These are phyloP conservation scores for Exocentrus adspersus DNA, from an alignment of 2,888 invertebrate species.

Conservation along the genomic window DNA sequence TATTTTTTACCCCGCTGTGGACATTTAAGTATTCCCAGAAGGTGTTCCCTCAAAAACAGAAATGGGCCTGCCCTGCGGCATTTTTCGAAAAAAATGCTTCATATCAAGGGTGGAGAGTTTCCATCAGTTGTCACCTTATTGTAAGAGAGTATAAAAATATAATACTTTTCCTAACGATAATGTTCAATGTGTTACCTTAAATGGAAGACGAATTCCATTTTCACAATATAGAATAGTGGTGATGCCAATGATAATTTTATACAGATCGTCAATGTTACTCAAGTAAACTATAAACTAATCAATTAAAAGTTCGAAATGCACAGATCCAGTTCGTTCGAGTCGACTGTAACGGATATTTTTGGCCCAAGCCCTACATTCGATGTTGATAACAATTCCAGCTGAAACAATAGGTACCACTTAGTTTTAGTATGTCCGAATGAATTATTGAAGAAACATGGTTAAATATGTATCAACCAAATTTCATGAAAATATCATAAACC, in stretches of 20 bases:
- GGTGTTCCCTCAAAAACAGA: too few species aligned
- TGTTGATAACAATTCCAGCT: constrained; percentile 73
- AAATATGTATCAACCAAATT: not conserved
- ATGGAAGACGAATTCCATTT: constrained; percentile 4
- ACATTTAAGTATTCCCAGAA: too few species aligned
- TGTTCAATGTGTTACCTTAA: not conserved
- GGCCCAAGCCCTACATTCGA: constrained; percentile 91
- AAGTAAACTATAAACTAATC: constrained; percentile 63
- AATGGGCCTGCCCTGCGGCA: too few species aligned
- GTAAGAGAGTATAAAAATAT: constrained; percentile 3
- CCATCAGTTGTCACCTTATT: too few species aligned
- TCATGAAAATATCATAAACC: too few species aligned
- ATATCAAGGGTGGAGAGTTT: too few species aligned
- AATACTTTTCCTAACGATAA: not conserved
- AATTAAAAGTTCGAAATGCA: constrained; percentile 73
- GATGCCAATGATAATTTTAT: not conserved
- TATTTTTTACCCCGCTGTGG: too few species aligned
- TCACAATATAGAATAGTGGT: not conserved
- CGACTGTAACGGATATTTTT: constrained; percentile 81
- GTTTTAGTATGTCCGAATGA: too few species aligned
- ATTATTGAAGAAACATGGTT: too few species aligned
- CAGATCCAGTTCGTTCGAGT: constrained; percentile 70
- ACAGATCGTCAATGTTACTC: not conserved
- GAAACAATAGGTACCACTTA: constrained; percentile 41
- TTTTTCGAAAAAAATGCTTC: too few species aligned